Evolutionary conservation across 2,113 vertebrate genomes (phyloP).

Genomic region (Pterocles burchelli): DNA sequence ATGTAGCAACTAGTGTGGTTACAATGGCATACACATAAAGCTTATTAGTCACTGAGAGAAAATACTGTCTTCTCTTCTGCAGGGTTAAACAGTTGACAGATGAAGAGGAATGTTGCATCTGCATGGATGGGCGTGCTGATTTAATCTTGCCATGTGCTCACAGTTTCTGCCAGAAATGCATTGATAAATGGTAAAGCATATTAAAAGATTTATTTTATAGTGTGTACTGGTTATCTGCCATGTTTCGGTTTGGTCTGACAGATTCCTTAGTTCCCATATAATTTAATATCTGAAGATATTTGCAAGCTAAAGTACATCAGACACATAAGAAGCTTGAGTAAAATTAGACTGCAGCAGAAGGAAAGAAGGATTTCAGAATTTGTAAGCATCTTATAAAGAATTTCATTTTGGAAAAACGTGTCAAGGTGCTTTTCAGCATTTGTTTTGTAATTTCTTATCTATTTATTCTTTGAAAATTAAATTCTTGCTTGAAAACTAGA

Average conservation of each 20-base stretch:
- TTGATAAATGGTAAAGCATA: slow-evolving; percentile 91
- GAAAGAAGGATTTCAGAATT: background rate
- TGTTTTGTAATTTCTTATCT: background rate
- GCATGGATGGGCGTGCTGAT: slow-evolving; percentile 95
- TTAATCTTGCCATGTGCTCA: slow-evolving; percentile 95
- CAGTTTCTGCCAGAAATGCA: slow-evolving; percentile 99
- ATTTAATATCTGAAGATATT: background rate
- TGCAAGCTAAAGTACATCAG: background rate
- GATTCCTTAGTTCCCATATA: background rate
- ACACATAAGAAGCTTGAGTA: background rate
- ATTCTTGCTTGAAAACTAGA: background rate
- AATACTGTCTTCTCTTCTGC: slow-evolving; percentile 26
- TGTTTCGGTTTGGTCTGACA: background rate
- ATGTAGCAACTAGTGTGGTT: background rate
- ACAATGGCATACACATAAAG: background rate
- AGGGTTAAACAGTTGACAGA: slow-evolving; percentile 97
- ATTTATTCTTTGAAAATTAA: background rate
- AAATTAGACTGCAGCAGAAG: background rate
- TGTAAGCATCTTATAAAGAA: background rate
- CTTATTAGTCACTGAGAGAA: background rate
- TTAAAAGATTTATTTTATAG: background rate
- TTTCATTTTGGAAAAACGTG: background rate
- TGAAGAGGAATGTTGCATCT: slow-evolving; percentile 98
- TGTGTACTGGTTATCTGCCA: background rate
- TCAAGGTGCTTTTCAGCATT: background rate